A percentile compares a stretch with the other conserved stretches of the same genome.
Conservation (phyloP, 2,113 vertebrate genomes). For the Petrocephalus microphthalmus region DNA sequence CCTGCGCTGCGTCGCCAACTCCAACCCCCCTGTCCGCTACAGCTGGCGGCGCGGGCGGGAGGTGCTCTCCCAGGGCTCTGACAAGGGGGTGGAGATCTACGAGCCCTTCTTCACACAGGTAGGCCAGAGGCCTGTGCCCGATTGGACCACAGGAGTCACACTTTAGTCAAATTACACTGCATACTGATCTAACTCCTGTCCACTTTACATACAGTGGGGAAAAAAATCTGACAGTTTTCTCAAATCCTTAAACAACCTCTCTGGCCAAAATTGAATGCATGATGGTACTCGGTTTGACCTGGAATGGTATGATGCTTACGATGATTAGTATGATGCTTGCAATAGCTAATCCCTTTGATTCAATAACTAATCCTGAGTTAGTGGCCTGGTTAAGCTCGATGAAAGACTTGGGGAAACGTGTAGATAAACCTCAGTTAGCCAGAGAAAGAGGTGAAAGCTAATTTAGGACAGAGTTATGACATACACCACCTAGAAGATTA, state of each 20-base stretch:
- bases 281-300: neutral
- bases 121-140: constrained; percentile 33
- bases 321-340: neutral
- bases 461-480: neutral
- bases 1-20: constrained; percentile 91
- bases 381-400: neutral
- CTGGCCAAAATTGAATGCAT: neutral
- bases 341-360: neutral
- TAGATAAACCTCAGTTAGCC: neutral
- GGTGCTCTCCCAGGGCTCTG: constrained; percentile 87
- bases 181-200: neutral
- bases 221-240: neutral
- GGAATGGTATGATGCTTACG: neutral
- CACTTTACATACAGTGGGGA: neutral
- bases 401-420: neutral
- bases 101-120: constrained; percentile 99
- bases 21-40: constrained; percentile 91
- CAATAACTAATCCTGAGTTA: neutral
- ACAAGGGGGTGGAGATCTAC: constrained; percentile 97
- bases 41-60: constrained; percentile 93
- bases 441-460: neutral
- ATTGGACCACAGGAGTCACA: neutral
- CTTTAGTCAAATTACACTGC: neutral
- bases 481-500: neutral
- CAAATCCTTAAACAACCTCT: neutral